Conservation (phyloP, 2,113 vertebrate species). For the Poicephalus meyeri region DNA sequence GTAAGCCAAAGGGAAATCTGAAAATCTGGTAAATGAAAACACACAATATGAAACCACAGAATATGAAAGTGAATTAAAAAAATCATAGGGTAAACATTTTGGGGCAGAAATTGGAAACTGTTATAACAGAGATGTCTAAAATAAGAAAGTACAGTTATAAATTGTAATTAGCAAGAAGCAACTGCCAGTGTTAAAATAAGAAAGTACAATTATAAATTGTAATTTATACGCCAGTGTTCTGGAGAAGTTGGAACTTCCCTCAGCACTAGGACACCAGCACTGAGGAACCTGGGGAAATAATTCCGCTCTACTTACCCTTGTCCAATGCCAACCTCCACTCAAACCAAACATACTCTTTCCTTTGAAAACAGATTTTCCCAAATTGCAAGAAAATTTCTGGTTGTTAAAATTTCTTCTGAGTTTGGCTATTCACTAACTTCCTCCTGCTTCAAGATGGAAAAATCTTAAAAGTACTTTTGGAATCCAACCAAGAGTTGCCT, state of each 20-base stretch:
- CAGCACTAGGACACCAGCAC: background rate
- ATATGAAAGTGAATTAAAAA: background rate
- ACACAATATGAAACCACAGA: background rate
- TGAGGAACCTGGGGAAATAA: background rate
- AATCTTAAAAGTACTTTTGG: background rate
- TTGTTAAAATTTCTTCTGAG: background rate
- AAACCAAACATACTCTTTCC: background rate
- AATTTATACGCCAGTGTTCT: background rate
- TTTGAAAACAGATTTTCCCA: background rate
- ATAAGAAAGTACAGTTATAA: background rate
- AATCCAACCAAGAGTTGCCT: background rate
- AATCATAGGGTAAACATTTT: background rate
- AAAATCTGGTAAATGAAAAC: background rate
- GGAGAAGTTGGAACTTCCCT: background rate
- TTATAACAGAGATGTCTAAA: background rate
- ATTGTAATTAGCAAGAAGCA: background rate
- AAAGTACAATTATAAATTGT: background rate
- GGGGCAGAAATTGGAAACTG: background rate
- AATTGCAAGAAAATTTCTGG: background rate
- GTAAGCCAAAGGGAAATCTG: too few relatives aligned
- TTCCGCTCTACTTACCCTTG: background rate
- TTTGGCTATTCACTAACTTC: background rate
- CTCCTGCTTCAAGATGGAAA: background rate
- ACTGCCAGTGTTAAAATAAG: background rate
- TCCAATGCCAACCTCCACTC: background rate